phyloP scores from a whole-genome alignment of 2,113 vertebrate genomes.

The Rhegmatorhina hoffmannsi region DNA sequence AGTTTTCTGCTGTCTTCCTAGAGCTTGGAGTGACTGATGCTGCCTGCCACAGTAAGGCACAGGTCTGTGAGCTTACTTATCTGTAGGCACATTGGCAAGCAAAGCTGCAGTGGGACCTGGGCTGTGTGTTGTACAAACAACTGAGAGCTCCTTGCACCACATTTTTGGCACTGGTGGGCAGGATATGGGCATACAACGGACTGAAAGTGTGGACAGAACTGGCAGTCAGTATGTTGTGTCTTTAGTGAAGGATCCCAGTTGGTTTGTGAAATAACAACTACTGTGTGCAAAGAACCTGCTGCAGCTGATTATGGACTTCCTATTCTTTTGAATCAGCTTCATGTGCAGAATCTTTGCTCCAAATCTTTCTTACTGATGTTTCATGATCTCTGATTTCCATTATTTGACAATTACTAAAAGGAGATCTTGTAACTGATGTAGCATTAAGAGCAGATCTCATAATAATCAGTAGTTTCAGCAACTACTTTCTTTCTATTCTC shows the following conservation, averaged over 20 bases:
- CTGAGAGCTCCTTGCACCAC: neutral
- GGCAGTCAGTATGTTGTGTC: neutral
- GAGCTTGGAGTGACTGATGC: neutral
- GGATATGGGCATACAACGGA: neutral
- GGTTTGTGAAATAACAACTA: neutral
- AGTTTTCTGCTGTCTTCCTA: neutral
- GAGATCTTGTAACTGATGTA: neutral
- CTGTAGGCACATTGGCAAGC: neutral
- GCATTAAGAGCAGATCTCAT: conserved; percentile 4
- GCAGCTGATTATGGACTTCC: neutral
- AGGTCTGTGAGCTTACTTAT: rapidly evolving
- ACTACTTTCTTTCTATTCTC: conserved; percentile 24
- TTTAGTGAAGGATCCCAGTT: neutral
- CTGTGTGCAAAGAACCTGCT: neutral
- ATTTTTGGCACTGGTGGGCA: neutral
- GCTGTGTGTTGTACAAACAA: neutral
- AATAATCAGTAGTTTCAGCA: conserved; percentile 36
- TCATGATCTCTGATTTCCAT: conserved; percentile 20
- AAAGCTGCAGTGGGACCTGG: neutral
- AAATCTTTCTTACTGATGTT: conserved; percentile 4
- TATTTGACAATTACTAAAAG: conserved; percentile 46
- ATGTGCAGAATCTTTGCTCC: neutral
- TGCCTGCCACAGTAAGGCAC: neutral
- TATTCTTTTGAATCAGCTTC: conserved; percentile 1
- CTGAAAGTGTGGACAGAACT: conserved; percentile 24